Evolutionary conservation across 2,888 invertebrate genomes (phyloP).

Genomic region (Cremastobaeus sp.): DNA sequence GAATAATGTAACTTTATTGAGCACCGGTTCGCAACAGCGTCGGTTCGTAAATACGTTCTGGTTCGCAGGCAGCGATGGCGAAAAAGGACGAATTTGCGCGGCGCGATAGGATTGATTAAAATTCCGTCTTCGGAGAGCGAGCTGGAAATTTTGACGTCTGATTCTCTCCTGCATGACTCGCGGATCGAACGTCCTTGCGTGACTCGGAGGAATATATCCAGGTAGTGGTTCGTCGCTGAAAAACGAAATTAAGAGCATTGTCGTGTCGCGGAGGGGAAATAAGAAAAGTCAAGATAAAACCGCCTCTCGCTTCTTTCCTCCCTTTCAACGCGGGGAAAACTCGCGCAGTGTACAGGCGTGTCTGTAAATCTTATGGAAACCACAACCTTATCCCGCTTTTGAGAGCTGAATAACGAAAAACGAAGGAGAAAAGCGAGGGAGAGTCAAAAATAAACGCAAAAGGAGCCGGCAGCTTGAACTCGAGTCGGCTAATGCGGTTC

Average conservation of each 20-base stretch:
- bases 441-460: slow-evolving; percentile 23
- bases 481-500: no score
- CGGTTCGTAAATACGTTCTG: slow-evolving; percentile 7
- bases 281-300: slow-evolving; percentile 73
- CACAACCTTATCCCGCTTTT: slow-evolving; percentile 52
- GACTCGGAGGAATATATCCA: slow-evolving; percentile 55
- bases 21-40: background rate
- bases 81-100: slow-evolving; percentile 34
- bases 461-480: slow-evolving; percentile 15
- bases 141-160: slow-evolving; percentile 63
- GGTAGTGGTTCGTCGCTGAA: slow-evolving; percentile 54
- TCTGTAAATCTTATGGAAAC: slow-evolving; percentile 61
- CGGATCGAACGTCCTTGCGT: slow-evolving; percentile 54
- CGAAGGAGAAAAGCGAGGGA: slow-evolving; percentile 19
- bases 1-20: slow-evolving; percentile 36
- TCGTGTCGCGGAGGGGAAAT: slow-evolving; percentile 73
- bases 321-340: slow-evolving; percentile 43
- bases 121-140: no score
- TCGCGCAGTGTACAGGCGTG: slow-evolving; percentile 44
- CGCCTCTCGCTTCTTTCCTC: slow-evolving; percentile 47
- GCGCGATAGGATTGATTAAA: slow-evolving; percentile 18
- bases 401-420: slow-evolving; percentile 57
- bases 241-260: slow-evolving; percentile 76
- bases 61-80: no score
- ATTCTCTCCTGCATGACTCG: slow-evolving; percentile 53